phyloP scores from a whole-genome alignment of 2,113 vertebrate genomes.

The Hippolais icterina region DNA sequence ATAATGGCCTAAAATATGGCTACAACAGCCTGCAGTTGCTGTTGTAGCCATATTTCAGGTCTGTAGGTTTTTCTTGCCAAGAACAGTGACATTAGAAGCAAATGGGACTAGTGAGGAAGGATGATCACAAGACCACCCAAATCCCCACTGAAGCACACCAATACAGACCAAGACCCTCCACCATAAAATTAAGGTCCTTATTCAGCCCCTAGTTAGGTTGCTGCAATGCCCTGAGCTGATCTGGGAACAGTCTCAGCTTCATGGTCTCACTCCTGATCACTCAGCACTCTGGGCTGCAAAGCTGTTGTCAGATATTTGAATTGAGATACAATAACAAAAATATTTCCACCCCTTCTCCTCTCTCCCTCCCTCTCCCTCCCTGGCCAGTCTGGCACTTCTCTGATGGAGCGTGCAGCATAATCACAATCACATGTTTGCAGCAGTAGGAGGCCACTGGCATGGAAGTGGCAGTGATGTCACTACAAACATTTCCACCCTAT shows the following conservation, averaged over 20 bases:
- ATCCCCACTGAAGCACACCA: background rate
- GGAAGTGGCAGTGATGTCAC: constrained; percentile 63
- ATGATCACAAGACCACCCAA: background rate
- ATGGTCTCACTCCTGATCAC: background rate
- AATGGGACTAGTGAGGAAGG: background rate
- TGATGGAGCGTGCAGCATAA: constrained; percentile 63
- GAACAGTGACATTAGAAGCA: background rate
- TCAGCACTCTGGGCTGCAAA: background rate
- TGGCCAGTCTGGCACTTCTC: constrained; percentile 43
- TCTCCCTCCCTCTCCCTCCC: background rate
- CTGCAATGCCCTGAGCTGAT: background rate
- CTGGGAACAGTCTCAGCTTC: background rate
- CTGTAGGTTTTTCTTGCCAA: background rate
- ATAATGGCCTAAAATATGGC: background rate
- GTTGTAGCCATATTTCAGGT: background rate
- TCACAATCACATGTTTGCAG: constrained; percentile 67
- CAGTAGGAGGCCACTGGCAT: constrained; percentile 66
- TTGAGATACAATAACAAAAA: constrained; percentile 30
- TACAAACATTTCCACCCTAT: constrained; percentile 63
- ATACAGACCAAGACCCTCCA: background rate
- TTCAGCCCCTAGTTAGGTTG: background rate
- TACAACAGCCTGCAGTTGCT: background rate
- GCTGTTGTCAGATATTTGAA: constrained; percentile 47
- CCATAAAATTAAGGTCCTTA: background rate
- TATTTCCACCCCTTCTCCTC: background rate